Base-by-base conservation (phyloP, 2,888 invertebrate genomes). In the Amphimallon solstitiale region DNA sequence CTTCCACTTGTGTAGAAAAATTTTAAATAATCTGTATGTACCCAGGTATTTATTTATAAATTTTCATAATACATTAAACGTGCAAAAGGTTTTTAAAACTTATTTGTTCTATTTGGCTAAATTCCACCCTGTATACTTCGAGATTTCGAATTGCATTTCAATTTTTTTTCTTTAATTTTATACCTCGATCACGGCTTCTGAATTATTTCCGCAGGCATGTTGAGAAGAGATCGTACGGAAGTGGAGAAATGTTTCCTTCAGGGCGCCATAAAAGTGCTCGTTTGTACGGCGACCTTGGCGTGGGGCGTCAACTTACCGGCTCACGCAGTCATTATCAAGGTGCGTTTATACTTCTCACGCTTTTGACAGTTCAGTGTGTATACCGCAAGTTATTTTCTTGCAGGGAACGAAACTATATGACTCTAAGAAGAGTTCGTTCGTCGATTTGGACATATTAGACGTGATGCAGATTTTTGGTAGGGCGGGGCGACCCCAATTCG, bases 291-390 rank as follows among this genome's bases (percentile, higher is more conserved):
- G 0, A 99, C 99, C 0, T 85, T 99, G 29, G 99, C 99, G 21
- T 99, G 99, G 99, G 99, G 99, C 73, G 98, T 99, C 3, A 99
- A 99, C 84, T 86, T 99, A 71, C 99, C 99, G 0, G 99, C 99
- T 0, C 98, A 98, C 81, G 98, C 96, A 29, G 98, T 99, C 70
- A 90, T 99, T 52, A 97, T 97, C 70, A 90, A 93, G 83, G 95
- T 94, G 83, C 81, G 83, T 68, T 48, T 52, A 12, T 52, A 9
- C 5, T 23, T 14, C 12, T 49, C 29, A 34, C 7, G 12, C n/a
- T 4, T 34, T 43, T 52, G 2, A 14, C 10, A 2, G 15, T 23
- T 48, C 3, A 15, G 12, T 35, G 35, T 34, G 7, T 29, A 37
- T 7, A 51, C 29, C 34, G 14, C 45, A 52, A 38, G 12, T 10